A percentile compares a stretch with the other conserved stretches of the same genome.
phyloP scores from a whole-genome alignment of 2,888 invertebrate species.

The Odontomyia ornata region DNA sequence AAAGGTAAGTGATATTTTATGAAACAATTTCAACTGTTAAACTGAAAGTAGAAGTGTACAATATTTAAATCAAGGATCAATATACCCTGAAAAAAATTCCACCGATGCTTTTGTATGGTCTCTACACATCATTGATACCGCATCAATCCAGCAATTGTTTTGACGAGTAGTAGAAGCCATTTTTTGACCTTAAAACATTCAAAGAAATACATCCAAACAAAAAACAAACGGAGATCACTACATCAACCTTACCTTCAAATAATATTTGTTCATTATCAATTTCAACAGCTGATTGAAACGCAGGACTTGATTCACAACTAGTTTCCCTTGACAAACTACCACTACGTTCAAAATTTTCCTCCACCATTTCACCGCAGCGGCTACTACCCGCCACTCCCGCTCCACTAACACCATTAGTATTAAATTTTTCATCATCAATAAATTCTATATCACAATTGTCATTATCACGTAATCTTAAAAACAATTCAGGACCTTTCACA shows the following conservation, averaged over 20 bases:
- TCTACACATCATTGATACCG: too few species aligned
- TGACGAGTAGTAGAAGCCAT: too few species aligned
- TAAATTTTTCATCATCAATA: conserved; percentile 49
- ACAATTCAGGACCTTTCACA: conserved; percentile 49
- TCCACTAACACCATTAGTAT: too few species aligned
- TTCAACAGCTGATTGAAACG: conserved; percentile 45
- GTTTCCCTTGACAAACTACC: background rate
- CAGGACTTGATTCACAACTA: conserved; percentile 39
- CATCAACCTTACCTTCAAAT: conserved; percentile 58
- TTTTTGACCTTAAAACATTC: background rate
- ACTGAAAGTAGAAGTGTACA: too few species aligned
- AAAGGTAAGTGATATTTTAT: too few species aligned
- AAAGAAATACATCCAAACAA: background rate
- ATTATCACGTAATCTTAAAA: conserved; percentile 49
- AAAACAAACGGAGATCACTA: background rate
- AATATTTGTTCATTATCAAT: conserved; percentile 59
- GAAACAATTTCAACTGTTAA: too few species aligned
- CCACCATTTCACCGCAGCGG: conserved; percentile 39
- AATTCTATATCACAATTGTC: conserved; percentile 45
- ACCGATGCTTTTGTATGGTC: too few species aligned
- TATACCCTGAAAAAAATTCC: too few species aligned
- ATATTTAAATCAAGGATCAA: too few species aligned
- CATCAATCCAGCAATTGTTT: too few species aligned
- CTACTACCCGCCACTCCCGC: conserved; percentile 40
- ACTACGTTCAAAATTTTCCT: conserved; percentile 43